Base-by-base conservation (phyloP, 2,888 invertebrate genomes). In the Phania funesta region DNA sequence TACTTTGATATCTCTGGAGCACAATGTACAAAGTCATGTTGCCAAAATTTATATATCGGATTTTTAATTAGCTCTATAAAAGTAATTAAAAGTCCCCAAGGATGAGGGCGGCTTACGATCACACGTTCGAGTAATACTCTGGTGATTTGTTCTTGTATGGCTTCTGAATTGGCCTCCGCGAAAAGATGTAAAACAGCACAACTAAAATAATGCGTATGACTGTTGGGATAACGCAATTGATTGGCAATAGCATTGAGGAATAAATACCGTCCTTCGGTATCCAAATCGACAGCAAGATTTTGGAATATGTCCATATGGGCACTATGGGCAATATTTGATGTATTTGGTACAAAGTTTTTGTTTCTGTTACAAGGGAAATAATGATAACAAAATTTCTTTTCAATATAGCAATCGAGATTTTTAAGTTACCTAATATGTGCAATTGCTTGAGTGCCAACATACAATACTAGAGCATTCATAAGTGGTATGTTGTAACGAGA, bases 251-350 rank as follows among this genome's bases (percentile, higher is more conserved):
- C 98, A 91, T 99, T 99, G 89, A 99, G 93, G 92, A 99, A 99
- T 87, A 99, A 92, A 91, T 99, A 99, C 56, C 93, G 91, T 91
- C 99, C 99, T 92, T 99, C 99, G 11, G 97, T 98, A 91, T 99
- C 99, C 84, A 99, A 94, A 91, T 99, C 98, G 0, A 99, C 99
- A 0, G 98, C 98, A 86, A 99, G 93, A 92, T 99, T 99, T 92
- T 99, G 99, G 93, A 99, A 99, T 86, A 99, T 99, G 91, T 99
- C 99, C 99, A 99, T 99, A 91, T 98, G 99, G 0, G 99, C 96
- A 35, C 98, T 98, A 90, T 99, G 99, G 1, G 98, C 97, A 84
- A 99, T 99, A n/a, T 98, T 99, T 52, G 97, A 95, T 95, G 98
- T 98, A 89, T 96, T 98, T 0, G 99, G 98, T 1, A 97, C 95